These are phyloP conservation scores for Gymnodraco acuticeps DNA, from an alignment of 2,797 vertebrate species.

Conservation along the genomic window DNA sequence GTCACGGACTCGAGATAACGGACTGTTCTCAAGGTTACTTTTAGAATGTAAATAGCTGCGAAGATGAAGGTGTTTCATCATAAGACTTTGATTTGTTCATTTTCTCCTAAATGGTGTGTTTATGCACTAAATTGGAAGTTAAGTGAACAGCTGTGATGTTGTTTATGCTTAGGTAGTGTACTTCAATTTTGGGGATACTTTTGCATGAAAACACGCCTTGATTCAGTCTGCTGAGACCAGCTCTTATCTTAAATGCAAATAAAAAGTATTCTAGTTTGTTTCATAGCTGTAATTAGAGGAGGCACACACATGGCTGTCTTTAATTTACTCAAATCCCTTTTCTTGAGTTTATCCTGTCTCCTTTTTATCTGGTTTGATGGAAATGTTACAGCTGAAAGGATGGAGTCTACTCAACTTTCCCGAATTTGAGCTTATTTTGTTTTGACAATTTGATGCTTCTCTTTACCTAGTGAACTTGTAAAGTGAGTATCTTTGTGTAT, in stretches of 20 bases:
- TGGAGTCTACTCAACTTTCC: no score
- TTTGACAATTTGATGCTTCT: no score
- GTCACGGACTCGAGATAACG: conserved; percentile 9
- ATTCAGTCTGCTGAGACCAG: conserved; percentile 11
- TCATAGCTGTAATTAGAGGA: background rate
- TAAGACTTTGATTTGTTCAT: conserved; percentile 23
- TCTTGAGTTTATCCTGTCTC: background rate
- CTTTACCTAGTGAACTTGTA: no score
- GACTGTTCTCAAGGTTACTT: conserved; percentile 3
- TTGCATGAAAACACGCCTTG: conserved; percentile 40
- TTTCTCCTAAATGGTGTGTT: conserved; percentile 19
- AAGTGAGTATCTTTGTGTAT: no score
- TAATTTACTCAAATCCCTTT: background rate
- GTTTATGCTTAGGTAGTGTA: conserved; percentile 18
- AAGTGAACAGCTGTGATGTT: conserved; percentile 18
- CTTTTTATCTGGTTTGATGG: background rate
- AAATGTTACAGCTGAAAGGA: background rate
- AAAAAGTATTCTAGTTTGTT: background rate
- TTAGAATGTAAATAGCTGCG: conserved; percentile 9
- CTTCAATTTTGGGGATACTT: conserved; percentile 38
- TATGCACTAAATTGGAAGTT: conserved; percentile 19
- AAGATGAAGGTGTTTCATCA: conserved; percentile 6
- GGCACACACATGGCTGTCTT: background rate
- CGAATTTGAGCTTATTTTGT: no score
- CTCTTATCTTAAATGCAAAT: conserved; percentile 14